A percentile compares a stretch with the other conserved stretches of the same genome.
phyloP scores from a whole-genome alignment of 2,888 invertebrate genomes.

The Lasioglossum lativentre region DNA sequence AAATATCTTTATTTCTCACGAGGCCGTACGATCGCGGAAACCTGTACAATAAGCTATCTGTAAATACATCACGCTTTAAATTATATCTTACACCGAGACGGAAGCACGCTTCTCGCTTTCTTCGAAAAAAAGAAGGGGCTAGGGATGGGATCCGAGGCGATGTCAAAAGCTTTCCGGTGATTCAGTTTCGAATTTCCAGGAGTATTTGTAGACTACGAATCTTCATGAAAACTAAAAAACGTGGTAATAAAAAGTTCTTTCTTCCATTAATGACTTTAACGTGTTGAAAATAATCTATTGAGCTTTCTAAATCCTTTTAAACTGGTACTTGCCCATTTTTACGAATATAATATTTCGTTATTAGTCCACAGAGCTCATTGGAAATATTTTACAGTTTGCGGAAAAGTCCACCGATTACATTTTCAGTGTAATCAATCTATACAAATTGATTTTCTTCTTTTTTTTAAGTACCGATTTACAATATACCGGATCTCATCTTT shows the following conservation, averaged over 20 bases:
- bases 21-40: constrained; percentile 54
- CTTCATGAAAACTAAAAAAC: too few species aligned
- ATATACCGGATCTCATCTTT: not conserved
- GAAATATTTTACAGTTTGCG: too few species aligned
- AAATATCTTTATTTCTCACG: constrained; percentile 57
- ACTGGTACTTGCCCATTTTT: too few species aligned
- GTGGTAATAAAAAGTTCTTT: not conserved
- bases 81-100: constrained; percentile 25
- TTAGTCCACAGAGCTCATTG: too few species aligned
- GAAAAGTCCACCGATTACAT: too few species aligned
- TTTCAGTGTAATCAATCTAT: too few species aligned
- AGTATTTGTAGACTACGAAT: not conserved
- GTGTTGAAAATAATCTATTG: not conserved
- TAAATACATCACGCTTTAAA: constrained; percentile 56
- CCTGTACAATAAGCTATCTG: constrained; percentile 62
- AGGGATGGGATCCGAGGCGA: not conserved
- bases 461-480: not conserved
- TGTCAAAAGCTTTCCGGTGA: not conserved
- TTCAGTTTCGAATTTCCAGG: not conserved
- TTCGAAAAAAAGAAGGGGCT: not conserved
- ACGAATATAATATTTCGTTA: too few species aligned
- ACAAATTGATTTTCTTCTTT: too few species aligned
- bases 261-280: not conserved
- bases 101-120: constrained; percentile 2
- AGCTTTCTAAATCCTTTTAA: too few species aligned